phyloP scores from a whole-genome alignment of 1,140 invertebrate species.

The Eurosta solidaginis region DNA sequence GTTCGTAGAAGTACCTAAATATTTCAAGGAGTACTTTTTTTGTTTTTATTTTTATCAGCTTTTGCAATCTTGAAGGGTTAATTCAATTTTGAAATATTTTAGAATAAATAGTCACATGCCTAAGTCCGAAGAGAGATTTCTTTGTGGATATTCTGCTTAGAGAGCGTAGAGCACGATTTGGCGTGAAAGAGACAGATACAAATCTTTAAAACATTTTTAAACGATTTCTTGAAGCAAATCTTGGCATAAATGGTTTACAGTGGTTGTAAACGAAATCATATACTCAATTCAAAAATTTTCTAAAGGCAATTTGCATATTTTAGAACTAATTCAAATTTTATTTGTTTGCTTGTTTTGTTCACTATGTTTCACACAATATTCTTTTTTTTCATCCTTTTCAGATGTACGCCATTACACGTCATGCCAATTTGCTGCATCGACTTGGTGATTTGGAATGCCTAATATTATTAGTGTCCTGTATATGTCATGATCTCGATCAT shows the following conservation, averaged over 20 bases:
- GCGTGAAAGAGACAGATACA: no score
- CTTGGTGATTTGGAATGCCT: conserved; percentile 78
- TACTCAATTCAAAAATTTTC: no score
- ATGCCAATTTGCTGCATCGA: conserved; percentile 70
- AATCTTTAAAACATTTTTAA: no score
- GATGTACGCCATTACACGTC: conserved; percentile 87
- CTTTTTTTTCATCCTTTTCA: conserved; percentile 51
- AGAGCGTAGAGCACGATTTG: no score
- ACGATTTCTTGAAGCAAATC: no score
- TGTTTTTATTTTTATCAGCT: neutral
- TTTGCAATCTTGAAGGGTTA: neutral
- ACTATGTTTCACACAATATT: neutral
- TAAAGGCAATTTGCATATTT: no score
- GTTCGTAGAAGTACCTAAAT: neutral
- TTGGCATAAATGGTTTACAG: no score
- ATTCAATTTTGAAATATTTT: neutral
- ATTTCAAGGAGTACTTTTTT: neutral
- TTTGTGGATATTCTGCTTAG: no score
- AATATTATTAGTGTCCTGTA: conserved; percentile 80
- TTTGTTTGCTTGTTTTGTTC: no score
- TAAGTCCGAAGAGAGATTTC: neutral
- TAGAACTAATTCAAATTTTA: no score
- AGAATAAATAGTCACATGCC: neutral
- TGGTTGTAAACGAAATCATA: no score
- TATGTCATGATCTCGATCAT: conserved; percentile 91